Conservation (phyloP, 2,888 invertebrate species). For the Ornithoptera priamus region DNA sequence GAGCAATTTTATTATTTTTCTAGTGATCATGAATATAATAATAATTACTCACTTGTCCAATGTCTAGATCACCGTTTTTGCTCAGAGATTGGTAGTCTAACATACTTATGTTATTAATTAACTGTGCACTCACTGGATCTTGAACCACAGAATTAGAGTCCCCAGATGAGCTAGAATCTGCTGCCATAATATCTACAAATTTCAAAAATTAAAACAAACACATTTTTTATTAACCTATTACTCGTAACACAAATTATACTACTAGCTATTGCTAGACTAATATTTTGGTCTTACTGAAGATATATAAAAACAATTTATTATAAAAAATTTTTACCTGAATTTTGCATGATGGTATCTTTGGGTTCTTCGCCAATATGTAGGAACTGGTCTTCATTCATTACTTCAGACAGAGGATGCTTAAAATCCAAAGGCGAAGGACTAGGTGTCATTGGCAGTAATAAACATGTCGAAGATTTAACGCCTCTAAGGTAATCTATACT, state of each 20-base stretch:
- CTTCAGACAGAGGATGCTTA: conserved; percentile 80
- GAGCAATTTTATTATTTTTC: too few species aligned
- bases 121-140: conserved; percentile 76
- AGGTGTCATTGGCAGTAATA: conserved; percentile 80
- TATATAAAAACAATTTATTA: too few species aligned
- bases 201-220: background rate
- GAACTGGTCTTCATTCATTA: conserved; percentile 71
- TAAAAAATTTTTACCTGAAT: conserved; percentile 47
- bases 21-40: background rate
- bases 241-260: too few species aligned
- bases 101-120: conserved; percentile 78
- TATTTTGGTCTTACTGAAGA: too few species aligned
- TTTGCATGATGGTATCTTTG: conserved; percentile 56
- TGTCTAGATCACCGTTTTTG: conserved; percentile 72
- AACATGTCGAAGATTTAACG: conserved; percentile 84
- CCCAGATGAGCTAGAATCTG: conserved; percentile 74
- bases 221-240: background rate
- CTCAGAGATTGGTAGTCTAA: conserved; percentile 75
- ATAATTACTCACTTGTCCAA: conserved; percentile 61
- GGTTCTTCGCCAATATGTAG: conserved; percentile 58
- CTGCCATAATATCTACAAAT: conserved; percentile 60
- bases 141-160: conserved; percentile 75
- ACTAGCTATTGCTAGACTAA: too few species aligned
- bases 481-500: conserved; percentile 74
- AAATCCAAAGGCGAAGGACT: conserved; percentile 81